Evolutionary conservation across 2,113 vertebrate genomes (phyloP).

Genomic region (Solea solea): DNA sequence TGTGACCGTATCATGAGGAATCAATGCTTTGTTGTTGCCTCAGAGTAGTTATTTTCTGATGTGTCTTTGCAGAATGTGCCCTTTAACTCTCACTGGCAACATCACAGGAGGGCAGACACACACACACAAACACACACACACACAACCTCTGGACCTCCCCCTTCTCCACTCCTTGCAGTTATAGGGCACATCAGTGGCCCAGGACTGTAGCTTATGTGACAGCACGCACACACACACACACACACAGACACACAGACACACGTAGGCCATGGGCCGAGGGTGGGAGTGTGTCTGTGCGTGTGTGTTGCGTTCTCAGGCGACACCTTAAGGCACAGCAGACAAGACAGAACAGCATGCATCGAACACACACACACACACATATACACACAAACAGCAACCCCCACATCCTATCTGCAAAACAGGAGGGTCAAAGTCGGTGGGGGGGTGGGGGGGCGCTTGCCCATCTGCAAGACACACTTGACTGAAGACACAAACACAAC

Average conservation of each 20-base stretch:
- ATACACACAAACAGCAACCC: slow-evolving; percentile 27
- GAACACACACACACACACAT: not conserved
- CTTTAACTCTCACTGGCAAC: slow-evolving; percentile 27
- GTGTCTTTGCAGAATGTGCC: slow-evolving; percentile 28
- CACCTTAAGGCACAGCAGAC: slow-evolving; percentile 68
- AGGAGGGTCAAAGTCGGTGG: slow-evolving; percentile 65
- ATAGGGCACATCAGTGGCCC: slow-evolving; percentile 73
- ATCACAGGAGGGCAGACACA: slow-evolving; percentile 22
- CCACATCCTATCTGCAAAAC: slow-evolving; percentile 13
- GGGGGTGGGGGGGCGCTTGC: slow-evolving; percentile 44
- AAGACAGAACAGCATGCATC: slow-evolving; percentile 41
- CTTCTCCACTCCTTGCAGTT: slow-evolving; percentile 44
- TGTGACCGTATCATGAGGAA: no score
- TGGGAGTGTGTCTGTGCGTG: slow-evolving; percentile 14
- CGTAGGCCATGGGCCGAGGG: slow-evolving; percentile 17
- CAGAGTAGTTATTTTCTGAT: not conserved
- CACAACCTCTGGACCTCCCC: slow-evolving; percentile 22
- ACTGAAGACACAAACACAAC: slow-evolving; percentile 23
- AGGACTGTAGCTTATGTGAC: slow-evolving; percentile 72
- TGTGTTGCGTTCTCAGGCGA: slow-evolving; percentile 26
- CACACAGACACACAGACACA: slow-evolving; percentile 29
- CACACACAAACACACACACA: slow-evolving; percentile 26
- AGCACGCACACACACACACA: slow-evolving; percentile 54
- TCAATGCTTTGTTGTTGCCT: not conserved
- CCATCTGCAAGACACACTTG: slow-evolving; percentile 44